Percentiles rank a stretch among this genome's conserved stretches.
Conservation (phyloP, 2,797 vertebrate genomes). For the Peromyscus aztecus region DNA sequence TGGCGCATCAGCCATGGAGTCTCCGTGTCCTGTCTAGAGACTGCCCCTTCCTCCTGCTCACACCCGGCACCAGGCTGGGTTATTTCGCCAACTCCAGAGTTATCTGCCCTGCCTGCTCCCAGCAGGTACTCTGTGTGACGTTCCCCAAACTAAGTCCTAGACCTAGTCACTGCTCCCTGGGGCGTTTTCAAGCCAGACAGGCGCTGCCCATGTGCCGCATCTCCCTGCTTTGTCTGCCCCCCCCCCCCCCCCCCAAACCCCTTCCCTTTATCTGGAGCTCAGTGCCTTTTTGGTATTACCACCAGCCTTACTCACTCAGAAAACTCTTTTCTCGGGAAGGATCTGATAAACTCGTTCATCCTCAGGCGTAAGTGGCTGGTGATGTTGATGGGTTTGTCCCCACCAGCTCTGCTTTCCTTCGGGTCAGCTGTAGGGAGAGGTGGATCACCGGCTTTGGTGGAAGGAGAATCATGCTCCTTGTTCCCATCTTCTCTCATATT, state of each 20-base stretch:
- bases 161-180: neutral
- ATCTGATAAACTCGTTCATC: slow-evolving; percentile 58
- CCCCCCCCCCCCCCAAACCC: accelerated
- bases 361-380: slow-evolving; percentile 23
- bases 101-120: neutral
- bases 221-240: neutral
- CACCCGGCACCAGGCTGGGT: neutral
- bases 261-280: neutral
- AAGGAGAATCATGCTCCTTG: accelerated
- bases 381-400: neutral
- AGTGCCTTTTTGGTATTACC: neutral
- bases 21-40: neutral
- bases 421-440: neutral
- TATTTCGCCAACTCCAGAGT: neutral
- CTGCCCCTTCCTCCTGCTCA: neutral
- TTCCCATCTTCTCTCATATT: neutral
- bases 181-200: neutral
- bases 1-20: accelerated
- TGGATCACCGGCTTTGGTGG: neutral
- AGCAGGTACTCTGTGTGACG: neutral
- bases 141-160: neutral
- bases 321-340: slow-evolving; percentile 67
- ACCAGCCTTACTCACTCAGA: neutral
- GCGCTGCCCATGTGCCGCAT: accelerated
- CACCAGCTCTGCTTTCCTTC: neutral